These are phyloP conservation scores for Ellobium chinense DNA, from an alignment of 2,888 invertebrate species.

Conservation along the genomic window DNA sequence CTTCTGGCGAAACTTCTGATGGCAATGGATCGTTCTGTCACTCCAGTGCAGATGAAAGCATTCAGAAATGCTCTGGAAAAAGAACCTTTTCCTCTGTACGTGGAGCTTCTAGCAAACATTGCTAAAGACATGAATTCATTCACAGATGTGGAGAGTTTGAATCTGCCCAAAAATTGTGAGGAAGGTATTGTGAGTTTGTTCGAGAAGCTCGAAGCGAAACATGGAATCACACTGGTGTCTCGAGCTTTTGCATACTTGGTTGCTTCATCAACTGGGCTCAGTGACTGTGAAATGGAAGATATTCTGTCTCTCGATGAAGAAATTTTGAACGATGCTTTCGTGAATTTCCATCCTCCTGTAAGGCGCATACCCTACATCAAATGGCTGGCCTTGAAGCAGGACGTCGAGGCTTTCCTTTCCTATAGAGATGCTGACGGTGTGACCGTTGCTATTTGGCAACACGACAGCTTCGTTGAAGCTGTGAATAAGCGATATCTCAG, in stretches of 20 bases:
- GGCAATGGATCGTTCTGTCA: conserved; percentile 49
- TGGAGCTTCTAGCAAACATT: conserved; percentile 62
- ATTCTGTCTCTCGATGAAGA: conserved; percentile 76
- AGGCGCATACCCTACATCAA: conserved; percentile 66
- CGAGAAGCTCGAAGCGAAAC: conserved; percentile 64
- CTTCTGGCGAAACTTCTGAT: conserved; percentile 55
- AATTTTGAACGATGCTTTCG: conserved; percentile 67
- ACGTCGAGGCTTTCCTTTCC: conserved; percentile 66
- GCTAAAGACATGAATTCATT: conserved; percentile 62
- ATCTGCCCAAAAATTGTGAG: conserved; percentile 57
- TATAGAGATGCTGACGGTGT: conserved; percentile 65
- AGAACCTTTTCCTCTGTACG: conserved; percentile 69
- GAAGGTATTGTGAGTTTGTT: conserved; percentile 65
- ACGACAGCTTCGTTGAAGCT: conserved; percentile 62
- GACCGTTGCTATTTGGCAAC: conserved; percentile 68
- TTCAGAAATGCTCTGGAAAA: conserved; percentile 58
- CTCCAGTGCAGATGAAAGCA: conserved; percentile 61
- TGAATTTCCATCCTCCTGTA: conserved; percentile 58
- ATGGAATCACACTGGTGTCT: conserved; percentile 67
- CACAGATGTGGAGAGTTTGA: conserved; percentile 39
- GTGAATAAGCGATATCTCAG: conserved; percentile 65
- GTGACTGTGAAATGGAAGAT: conserved; percentile 78
- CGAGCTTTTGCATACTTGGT: conserved; percentile 70
- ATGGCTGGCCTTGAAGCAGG: conserved; percentile 73
- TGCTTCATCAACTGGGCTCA: conserved; percentile 74